These are phyloP conservation scores for Ostrea edulis DNA, from an alignment of 1,140 invertebrate genomes.

Conservation along the genomic window DNA sequence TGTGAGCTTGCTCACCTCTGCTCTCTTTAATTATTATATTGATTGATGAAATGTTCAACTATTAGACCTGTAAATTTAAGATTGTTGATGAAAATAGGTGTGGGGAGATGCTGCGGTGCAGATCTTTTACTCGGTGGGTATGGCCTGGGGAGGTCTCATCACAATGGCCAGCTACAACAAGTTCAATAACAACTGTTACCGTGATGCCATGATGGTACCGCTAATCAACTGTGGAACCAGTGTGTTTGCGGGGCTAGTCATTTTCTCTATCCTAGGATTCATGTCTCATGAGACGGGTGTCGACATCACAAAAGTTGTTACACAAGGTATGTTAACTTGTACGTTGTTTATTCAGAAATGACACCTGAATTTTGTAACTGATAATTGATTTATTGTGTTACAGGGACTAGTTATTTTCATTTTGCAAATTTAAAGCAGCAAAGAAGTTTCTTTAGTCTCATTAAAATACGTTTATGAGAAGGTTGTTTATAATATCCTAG, in stretches of 20 bases:
- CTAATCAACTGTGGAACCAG: constrained; percentile 97
- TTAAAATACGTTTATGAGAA: too few relatives aligned
- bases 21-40: too few relatives aligned
- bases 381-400: too few relatives aligned
- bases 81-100: constrained; percentile 59
- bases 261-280: constrained; percentile 96
- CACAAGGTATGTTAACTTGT: constrained; percentile 64
- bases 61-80: too few relatives aligned
- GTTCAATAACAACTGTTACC: constrained; percentile 77
- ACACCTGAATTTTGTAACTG: too few relatives aligned
- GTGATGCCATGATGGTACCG: constrained; percentile 95
- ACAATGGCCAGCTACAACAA: constrained; percentile 79
- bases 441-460: too few relatives aligned
- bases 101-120: constrained; percentile 79
- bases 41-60: too few relatives aligned
- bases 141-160: constrained; percentile 79
- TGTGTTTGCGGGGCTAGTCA: constrained; percentile 98
- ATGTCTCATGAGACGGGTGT: constrained; percentile 76
- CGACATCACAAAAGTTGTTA: constrained; percentile 73
- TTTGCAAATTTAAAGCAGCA: too few relatives aligned
- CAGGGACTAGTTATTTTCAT: too few relatives aligned
- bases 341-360: too few relatives aligned
- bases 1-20: too few relatives aligned
- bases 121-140: constrained; percentile 78
- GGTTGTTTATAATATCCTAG: too few relatives aligned